phyloP scores from a whole-genome alignment of 2,888 invertebrate genomes.

The Cenopis cana region DNA sequence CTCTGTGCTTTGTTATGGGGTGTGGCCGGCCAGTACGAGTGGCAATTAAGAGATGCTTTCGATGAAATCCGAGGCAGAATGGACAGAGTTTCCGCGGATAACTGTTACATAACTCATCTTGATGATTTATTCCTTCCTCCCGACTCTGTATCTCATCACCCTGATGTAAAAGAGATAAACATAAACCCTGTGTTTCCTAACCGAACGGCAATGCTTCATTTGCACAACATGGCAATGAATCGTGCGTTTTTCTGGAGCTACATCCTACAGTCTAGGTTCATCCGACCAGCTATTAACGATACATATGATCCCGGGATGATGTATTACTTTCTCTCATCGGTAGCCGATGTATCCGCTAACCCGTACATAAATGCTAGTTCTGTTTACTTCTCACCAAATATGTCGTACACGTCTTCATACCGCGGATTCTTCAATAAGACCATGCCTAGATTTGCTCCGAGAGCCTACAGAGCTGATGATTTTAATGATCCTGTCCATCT shows the following conservation, averaged over 20 bases:
- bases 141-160: constrained; percentile 95
- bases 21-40: constrained; percentile 94
- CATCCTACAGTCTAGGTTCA: constrained; percentile 95
- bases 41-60: constrained; percentile 95
- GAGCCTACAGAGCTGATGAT: constrained; percentile 95
- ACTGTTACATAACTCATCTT: constrained; percentile 95
- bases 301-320: constrained; percentile 99
- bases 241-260: constrained; percentile 98
- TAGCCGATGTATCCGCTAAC: constrained; percentile 97
- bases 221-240: constrained; percentile 98
- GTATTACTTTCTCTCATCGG: constrained; percentile 97
- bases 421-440: constrained; percentile 98
- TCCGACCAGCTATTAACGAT: constrained; percentile 95
- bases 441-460: constrained; percentile 96
- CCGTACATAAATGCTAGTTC: constrained; percentile 96
- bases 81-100: constrained; percentile 93
- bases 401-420: constrained; percentile 97
- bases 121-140: constrained; percentile 93
- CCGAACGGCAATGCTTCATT: constrained; percentile 95
- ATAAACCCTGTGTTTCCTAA: constrained; percentile 98
- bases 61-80: constrained; percentile 94
- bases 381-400: constrained; percentile 97
- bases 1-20: constrained; percentile 82
- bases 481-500: constrained; percentile 97
- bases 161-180: constrained; percentile 96